phyloP scores from a whole-genome alignment of 1,140 invertebrate genomes.

The Drosophila punjabiensis region DNA sequence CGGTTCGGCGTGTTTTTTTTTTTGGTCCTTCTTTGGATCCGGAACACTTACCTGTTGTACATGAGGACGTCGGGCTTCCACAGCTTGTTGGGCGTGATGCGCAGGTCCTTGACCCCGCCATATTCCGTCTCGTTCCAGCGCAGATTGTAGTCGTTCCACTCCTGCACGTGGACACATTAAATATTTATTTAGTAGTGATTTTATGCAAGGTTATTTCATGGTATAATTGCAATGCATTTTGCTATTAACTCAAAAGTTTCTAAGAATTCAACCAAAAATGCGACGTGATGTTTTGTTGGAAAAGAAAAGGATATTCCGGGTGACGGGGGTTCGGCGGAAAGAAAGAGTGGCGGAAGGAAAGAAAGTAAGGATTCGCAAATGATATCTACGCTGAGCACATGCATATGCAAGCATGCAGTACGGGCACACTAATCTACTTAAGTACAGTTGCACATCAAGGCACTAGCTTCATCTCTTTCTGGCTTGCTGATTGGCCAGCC shows the following conservation, averaged over 20 bases:
- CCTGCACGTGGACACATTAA: slow-evolving; percentile 87
- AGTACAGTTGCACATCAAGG: slow-evolving; percentile 27
- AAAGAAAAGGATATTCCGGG: slow-evolving; percentile 38
- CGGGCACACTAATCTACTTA: slow-evolving; percentile 13
- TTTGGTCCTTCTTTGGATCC: slow-evolving; percentile 13
- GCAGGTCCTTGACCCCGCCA: slow-evolving; percentile 96
- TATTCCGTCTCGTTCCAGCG: slow-evolving; percentile 98
- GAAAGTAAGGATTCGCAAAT: slow-evolving; percentile 39
- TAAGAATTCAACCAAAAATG: slow-evolving; percentile 66
- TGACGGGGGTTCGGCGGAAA: slow-evolving; percentile 17
- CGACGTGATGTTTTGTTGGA: slow-evolving; percentile 60
- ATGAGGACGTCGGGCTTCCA: slow-evolving; percentile 99
- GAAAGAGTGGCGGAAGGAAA: slow-evolving; percentile 24
- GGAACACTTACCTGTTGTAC: slow-evolving; percentile 96
- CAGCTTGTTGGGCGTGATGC: slow-evolving; percentile 97
- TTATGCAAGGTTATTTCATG: too few species aligned
- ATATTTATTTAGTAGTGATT: slow-evolving; percentile 28
- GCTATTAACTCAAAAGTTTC: slow-evolving; percentile 30
- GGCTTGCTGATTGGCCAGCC: slow-evolving; percentile 42
- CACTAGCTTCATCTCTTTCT: slow-evolving; percentile 8
- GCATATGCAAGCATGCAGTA: slow-evolving; percentile 50
- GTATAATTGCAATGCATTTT: slow-evolving; percentile 6
- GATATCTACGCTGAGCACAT: slow-evolving; percentile 56
- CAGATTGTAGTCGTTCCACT: slow-evolving; percentile 99
- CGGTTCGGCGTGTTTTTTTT: slow-evolving; percentile 1